These are phyloP conservation scores for Chrysomallon squamiferum DNA, from an alignment of 1,140 invertebrate species.

Conservation along the genomic window DNA sequence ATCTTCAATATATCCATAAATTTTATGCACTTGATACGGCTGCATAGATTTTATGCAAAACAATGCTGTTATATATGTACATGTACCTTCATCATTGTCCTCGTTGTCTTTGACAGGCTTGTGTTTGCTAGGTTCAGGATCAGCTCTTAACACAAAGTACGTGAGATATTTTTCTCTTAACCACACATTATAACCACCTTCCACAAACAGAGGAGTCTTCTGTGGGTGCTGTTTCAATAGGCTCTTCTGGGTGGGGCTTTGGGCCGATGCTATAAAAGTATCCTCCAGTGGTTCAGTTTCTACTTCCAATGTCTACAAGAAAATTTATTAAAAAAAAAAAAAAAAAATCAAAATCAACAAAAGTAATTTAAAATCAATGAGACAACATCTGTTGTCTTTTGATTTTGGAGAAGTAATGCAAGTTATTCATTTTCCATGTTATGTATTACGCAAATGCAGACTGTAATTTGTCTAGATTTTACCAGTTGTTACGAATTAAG, in stretches of 20 bases:
- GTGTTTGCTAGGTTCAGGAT: slow-evolving; percentile 63
- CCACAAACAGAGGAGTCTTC: slow-evolving; percentile 80
- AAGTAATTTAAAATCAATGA: too few species aligned
- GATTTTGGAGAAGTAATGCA: too few species aligned
- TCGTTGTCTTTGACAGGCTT: slow-evolving; percentile 57
- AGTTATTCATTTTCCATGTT: too few species aligned
- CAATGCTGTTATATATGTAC: too few species aligned
- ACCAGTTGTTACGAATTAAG: too few species aligned
- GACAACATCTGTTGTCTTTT: too few species aligned
- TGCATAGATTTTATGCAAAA: too few species aligned
- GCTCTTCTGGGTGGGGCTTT: slow-evolving; percentile 78
- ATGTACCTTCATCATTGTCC: slow-evolving; percentile 22
- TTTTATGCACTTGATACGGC: too few species aligned
- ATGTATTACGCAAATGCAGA: too few species aligned
- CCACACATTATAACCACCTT: slow-evolving; percentile 87
- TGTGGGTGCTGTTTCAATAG: slow-evolving; percentile 76
- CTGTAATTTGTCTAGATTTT: too few species aligned
- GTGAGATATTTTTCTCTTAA: slow-evolving; percentile 76
- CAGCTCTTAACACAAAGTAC: slow-evolving; percentile 85
- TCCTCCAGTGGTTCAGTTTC: slow-evolving; percentile 72
- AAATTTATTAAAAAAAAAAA: background rate
- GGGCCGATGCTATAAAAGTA: slow-evolving; percentile 93
- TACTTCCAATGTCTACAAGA: slow-evolving; percentile 23
- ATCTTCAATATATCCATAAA: too few species aligned
- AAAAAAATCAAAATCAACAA: too few species aligned